Percentiles rank a stretch among this genome's conserved stretches.
Evolutionary conservation across 2,797 vertebrate genomes (phyloP).

Genomic region (Cheirogaleus major): DNA sequence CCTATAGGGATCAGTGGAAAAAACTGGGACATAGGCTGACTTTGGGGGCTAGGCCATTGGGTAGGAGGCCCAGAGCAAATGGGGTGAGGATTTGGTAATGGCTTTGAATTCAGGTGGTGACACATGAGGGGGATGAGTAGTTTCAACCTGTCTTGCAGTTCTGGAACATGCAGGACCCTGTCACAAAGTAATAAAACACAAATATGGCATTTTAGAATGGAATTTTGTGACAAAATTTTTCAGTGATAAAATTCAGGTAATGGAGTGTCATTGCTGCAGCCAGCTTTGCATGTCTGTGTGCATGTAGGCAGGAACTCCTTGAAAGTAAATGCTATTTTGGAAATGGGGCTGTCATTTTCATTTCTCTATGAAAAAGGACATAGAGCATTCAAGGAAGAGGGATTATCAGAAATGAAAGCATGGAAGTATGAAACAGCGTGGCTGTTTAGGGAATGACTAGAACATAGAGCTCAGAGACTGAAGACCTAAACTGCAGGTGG

Average conservation of each 20-base stretch:
- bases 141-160: neutral
- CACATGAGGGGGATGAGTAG: neutral
- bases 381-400: neutral
- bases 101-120: slow-evolving; percentile 10
- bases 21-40: neutral
- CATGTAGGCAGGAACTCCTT: neutral
- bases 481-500: neutral
- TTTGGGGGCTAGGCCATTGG: neutral
- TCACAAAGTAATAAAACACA: neutral
- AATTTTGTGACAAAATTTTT: neutral
- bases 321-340: slow-evolving; percentile 4
- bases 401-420: neutral
- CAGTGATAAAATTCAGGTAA: neutral
- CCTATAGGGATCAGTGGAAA: neutral
- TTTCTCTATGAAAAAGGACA: neutral
- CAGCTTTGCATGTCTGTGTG: neutral
- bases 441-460: neutral
- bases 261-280: neutral
- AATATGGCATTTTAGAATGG: neutral
- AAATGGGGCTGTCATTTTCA: neutral
- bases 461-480: neutral
- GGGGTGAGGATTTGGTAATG: neutral
- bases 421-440: neutral
- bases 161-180: neutral
- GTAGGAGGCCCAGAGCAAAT: neutral